These are phyloP conservation scores for Vidua macroura DNA, from an alignment of 2,113 vertebrate species.

Conservation along the genomic window DNA sequence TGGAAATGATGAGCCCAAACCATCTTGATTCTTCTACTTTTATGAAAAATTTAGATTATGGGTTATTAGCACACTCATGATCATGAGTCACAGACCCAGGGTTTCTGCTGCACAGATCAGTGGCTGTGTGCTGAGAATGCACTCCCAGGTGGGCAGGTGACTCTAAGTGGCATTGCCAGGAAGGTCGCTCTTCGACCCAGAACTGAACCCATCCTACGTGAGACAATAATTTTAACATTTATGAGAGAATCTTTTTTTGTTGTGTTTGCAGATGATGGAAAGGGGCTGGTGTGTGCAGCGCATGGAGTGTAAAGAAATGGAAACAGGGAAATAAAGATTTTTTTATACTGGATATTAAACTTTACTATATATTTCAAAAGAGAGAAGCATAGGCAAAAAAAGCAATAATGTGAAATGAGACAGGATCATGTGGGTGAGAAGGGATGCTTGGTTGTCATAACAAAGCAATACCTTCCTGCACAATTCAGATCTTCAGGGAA, in stretches of 20 bases:
- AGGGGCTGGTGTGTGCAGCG: fast-evolving
- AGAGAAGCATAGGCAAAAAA: background rate
- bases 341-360: background rate
- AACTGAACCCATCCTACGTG: background rate
- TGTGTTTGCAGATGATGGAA: background rate
- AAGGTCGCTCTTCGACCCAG: background rate
- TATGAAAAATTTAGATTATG: background rate
- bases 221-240: background rate
- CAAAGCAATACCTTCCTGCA: slow-evolving; percentile 9
- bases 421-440: background rate
- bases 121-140: background rate
- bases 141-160: background rate
- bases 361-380: background rate
- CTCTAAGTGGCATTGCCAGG: background rate
- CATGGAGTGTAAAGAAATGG: background rate
- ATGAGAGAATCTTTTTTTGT: background rate
- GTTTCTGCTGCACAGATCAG: background rate
- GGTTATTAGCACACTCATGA: background rate
- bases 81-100: fast-evolving
- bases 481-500: background rate
- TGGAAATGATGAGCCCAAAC: background rate
- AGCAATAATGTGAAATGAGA: background rate
- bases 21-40: background rate
- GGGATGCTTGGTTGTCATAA: background rate
- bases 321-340: background rate